Base-by-base conservation (phyloP, 2,797 vertebrate genomes). In the Myiothlypis coronata region DNA sequence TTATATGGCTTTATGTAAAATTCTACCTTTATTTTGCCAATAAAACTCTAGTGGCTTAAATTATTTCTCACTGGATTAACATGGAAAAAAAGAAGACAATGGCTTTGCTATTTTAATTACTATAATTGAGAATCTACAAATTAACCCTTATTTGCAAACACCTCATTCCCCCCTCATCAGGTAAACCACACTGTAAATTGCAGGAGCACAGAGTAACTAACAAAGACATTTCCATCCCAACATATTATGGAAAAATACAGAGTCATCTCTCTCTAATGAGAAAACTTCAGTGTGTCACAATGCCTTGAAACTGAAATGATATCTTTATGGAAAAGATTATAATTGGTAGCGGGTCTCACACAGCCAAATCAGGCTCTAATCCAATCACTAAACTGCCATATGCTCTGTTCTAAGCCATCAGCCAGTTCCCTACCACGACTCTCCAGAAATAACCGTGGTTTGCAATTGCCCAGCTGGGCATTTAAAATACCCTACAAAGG, bases 381-480 rank as follows among this genome's bases (percentile, higher is more conserved):
- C 63, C 67, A 93, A 67, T 52, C 59, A 20, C 70, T 94, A 78
- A 94, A 88, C n/a, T 88, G 89, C 91, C 96, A 96, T 96, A 96
- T 96, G 96, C 69, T 94, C 79, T 91, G 68, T 79, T 94, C 94
- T 43, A 81, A 92, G 95, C 68, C 60, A 83, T 34, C 81, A 89
- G 96, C 74, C 90, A 91, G 87, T 76, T 97, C 93, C 74, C 70
- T 77, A 92, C 79, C 83, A 93, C 2, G 5, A 60, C 52, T 86
- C 91, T 95, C 85, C 96, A 84, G 77, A 96, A 97, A 95, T 90
- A 96, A 91, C 70, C 7, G 9, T 43, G 47, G 82, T 53, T 88
- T 95, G 68, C 67, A 96, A 80, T 84, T 91, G 89, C 85, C 87
- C 94, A 96, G 94, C 92, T 91, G 89, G 80, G 87, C 56, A 91